Conservation (phyloP, 2,888 invertebrate genomes). For the Heteromurus nitidus region DNA sequence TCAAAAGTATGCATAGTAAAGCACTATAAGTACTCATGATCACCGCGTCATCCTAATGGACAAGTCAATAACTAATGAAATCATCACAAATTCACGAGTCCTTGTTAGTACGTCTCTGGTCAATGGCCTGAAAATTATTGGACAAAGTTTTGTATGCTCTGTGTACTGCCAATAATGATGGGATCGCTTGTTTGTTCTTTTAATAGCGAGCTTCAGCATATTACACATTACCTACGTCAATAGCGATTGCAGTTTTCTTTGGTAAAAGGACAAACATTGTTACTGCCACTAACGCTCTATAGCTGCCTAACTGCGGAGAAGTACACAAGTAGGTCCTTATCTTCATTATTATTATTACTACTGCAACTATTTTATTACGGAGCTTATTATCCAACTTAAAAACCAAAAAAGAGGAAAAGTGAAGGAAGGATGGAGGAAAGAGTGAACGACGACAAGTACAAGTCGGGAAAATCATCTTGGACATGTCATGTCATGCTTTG, state of each 20-base stretch:
- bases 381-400: constrained; percentile 36
- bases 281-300: no score
- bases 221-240: no score
- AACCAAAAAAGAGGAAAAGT: background rate
- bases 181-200: constrained; percentile 25
- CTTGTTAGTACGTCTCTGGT: constrained; percentile 24
- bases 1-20: constrained; percentile 6
- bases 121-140: constrained; percentile 65
- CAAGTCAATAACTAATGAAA: constrained; percentile 55
- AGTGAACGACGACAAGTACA: background rate
- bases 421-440: constrained; percentile 10
- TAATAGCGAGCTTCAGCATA: no score
- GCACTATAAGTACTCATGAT: background rate
- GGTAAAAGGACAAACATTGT: no score
- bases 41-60: constrained; percentile 17
- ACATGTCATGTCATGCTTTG: constrained; percentile 58
- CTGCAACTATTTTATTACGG: constrained; percentile 10
- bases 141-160: constrained; percentile 38
- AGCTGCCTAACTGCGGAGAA: no score
- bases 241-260: background rate
- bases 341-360: constrained; percentile 46
- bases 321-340: constrained; percentile 32
- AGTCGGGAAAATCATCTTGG: constrained; percentile 45
- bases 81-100: constrained; percentile 56
- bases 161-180: constrained; percentile 46